These are phyloP conservation scores for Hyperoodon ampullatus DNA, from an alignment of 2,113 vertebrate species.

Conservation along the genomic window DNA sequence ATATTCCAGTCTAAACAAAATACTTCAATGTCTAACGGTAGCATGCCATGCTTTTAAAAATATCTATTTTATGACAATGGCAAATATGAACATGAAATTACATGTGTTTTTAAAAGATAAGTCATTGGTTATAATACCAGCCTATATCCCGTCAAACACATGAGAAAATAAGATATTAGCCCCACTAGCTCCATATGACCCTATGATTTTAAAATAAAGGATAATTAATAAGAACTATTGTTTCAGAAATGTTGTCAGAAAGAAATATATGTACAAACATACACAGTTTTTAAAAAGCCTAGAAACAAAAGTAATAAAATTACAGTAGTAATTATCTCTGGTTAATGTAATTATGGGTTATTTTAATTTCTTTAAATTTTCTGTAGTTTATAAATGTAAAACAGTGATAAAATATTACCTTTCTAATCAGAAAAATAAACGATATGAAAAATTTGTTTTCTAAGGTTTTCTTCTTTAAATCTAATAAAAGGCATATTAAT, in stretches of 20 bases:
- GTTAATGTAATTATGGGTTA: background rate
- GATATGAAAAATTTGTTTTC: background rate
- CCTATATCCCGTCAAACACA: background rate
- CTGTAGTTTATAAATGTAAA: background rate
- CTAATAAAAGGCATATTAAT: constrained; percentile 1
- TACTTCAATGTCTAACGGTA: background rate
- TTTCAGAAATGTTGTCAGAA: background rate
- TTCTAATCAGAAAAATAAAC: background rate
- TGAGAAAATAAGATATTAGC: background rate
- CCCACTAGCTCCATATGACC: background rate
- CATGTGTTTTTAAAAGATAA: background rate
- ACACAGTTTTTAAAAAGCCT: background rate
- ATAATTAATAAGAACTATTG: background rate
- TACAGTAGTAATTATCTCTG: background rate
- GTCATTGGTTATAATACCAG: background rate
- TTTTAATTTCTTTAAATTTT: constrained; percentile 4
- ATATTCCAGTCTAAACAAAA: background rate
- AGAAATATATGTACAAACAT: background rate
- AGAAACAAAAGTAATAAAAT: background rate
- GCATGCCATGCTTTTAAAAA: background rate
- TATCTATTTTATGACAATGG: background rate
- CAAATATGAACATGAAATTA: background rate
- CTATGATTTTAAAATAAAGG: background rate
- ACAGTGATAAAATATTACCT: background rate
- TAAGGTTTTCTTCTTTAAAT: background rate